Base-by-base conservation (phyloP, 2,113 vertebrate species). In the Chamaea fasciata region DNA sequence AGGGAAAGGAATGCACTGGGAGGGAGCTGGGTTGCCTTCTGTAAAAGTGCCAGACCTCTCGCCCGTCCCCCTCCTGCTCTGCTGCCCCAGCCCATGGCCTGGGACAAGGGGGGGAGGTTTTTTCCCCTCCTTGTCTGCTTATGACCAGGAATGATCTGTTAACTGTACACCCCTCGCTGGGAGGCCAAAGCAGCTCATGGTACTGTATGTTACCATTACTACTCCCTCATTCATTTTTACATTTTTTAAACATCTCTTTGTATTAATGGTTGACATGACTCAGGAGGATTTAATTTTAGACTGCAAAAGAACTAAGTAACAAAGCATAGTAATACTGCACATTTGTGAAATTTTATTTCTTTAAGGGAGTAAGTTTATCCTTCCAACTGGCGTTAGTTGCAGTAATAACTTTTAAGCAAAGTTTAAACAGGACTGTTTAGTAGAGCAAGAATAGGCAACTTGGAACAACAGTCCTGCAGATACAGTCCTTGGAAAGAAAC, bases 181-280 rank as follows among this genome's bases (percentile, higher is more conserved):
- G 98, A 98, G 98, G 98, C 98, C 96, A 96, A 83, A 97, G 96
- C 98, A 96, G 98, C 98, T 99, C 98, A 98, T 99, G 99, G 99
- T 99, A 99, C 99, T 97, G 98, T 98, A 97, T 99, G 99, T 99
- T 99, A 99, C 99, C 98, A 96, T 97, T 98, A 95, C 94, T 97
- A 98, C 99, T 99, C 99, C 99, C 98, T 99, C 99, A 99, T 99
- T 99, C 98, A 98, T 98, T 98, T 96, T 95, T 91, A 77, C 97
- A 80, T 96, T 94, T 96, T 95, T 91, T 42, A 96, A 96, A 93
- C 88, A 69, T 93, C 93, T 97, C 94, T 97, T 89, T 95, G 83
- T 97, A 87, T 90, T 97, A 97, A 94, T 21, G 77, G 96, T 92
- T 97, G 97, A 81, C 65, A 19, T 97, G 96, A 94, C 96, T 97